These are phyloP conservation scores for Somateria mollissima DNA, from an alignment of 2,797 vertebrate genomes.

Conservation along the genomic window DNA sequence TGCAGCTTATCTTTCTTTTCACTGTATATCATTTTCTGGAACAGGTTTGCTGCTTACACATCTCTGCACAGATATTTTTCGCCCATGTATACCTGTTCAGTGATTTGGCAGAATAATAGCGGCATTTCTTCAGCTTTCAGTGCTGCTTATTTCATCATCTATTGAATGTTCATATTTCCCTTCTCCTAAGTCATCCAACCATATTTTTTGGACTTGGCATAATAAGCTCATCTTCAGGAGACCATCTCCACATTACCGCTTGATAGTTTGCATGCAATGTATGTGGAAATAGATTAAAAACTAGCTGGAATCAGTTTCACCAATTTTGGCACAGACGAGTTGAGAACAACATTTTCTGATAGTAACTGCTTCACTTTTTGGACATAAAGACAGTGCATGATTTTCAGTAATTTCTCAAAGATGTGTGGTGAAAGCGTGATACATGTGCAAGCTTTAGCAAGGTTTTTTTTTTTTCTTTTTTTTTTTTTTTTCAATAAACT, in stretches of 20 bases:
- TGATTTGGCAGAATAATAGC: not conserved
- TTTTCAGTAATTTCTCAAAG: not conserved
- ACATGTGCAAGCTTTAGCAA: not conserved
- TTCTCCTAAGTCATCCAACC: not conserved
- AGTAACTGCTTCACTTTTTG: not conserved
- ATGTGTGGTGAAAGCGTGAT: not conserved
- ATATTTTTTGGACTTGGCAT: not conserved
- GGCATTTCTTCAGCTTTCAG: not conserved
- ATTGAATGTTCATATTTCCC: not conserved
- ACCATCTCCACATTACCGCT: not conserved
- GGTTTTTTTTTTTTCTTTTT: not conserved
- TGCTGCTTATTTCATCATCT: not conserved
- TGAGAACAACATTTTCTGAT: not conserved
- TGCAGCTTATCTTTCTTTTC: not conserved
- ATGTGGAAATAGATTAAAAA: not conserved
- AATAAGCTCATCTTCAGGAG: not conserved
- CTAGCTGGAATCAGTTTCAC: not conserved
- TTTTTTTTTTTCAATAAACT: not conserved
- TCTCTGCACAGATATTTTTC: not conserved
- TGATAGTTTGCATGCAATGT: not conserved
- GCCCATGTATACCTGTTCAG: not conserved
- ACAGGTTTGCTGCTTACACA: not conserved
- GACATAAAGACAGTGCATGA: not conserved
- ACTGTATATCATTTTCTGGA: accelerated
- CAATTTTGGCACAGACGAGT: not conserved